Evolutionary conservation across 2,113 vertebrate genomes (phyloP).

Genomic region (Odocoileus virginianus): DNA sequence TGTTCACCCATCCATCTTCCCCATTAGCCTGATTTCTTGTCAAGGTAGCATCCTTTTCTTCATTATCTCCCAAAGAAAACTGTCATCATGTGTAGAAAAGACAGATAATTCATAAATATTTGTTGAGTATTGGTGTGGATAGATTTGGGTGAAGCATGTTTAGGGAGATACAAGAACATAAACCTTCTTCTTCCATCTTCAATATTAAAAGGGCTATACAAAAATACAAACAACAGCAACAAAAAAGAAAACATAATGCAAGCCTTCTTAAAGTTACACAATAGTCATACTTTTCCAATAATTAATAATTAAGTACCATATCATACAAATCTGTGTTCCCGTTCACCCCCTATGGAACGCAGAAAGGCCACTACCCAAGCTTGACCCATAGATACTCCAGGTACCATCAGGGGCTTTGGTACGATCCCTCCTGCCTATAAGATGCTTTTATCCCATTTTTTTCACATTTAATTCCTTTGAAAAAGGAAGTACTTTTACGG

Average conservation of each 20-base stretch:
- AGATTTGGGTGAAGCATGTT: not conserved
- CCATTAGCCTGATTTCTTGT: not conserved
- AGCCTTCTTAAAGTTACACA: not conserved
- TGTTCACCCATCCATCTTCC: not conserved
- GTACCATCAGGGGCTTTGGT: not conserved
- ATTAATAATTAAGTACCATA: not conserved
- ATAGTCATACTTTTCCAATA: not conserved
- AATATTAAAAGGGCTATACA: not conserved
- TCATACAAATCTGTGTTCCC: not conserved
- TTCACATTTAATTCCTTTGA: not conserved
- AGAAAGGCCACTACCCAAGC: not conserved
- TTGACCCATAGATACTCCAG: not conserved
- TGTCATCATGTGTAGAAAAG: not conserved
- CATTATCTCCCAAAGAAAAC: not conserved
- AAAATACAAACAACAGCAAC: not conserved
- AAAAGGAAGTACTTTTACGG: not conserved
- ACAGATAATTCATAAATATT: not conserved
- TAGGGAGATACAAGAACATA: not conserved
- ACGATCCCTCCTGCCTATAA: not conserved
- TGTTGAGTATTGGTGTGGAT: not conserved
- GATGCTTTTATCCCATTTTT: constrained; percentile 58
- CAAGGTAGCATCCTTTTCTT: not conserved
- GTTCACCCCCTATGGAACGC: not conserved
- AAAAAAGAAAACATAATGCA: not conserved
- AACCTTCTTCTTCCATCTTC: not conserved